Percentiles rank a stretch among this genome's conserved stretches.
These are phyloP conservation scores for Leiothrix lutea DNA, from an alignment of 2,113 vertebrate genomes.

Conservation along the genomic window DNA sequence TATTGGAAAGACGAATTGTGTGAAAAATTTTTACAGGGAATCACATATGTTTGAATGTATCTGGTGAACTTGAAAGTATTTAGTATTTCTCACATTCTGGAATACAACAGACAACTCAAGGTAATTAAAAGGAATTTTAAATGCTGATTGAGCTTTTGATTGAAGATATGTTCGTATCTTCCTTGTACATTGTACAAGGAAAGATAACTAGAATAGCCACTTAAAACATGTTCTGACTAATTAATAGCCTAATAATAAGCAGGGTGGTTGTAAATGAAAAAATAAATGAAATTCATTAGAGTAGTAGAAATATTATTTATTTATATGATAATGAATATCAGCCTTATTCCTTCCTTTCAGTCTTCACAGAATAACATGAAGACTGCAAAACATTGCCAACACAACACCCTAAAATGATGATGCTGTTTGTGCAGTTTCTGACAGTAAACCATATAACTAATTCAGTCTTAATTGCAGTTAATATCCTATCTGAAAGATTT, in stretches of 20 bases:
- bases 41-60: background rate
- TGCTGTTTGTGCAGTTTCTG: background rate
- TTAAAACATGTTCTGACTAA: slow-evolving; percentile 43
- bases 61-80: background rate
- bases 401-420: background rate
- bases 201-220: background rate
- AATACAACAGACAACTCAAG: background rate
- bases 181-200: slow-evolving; percentile 73
- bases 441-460: slow-evolving; percentile 23
- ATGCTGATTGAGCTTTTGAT: background rate
- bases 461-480: slow-evolving; percentile 36
- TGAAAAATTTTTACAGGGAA: background rate
- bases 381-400: background rate
- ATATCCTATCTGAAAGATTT: background rate
- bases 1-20: background rate
- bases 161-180: slow-evolving; percentile 26
- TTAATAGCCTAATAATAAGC: slow-evolving; percentile 38
- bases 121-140: background rate
- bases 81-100: background rate
- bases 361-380: background rate
- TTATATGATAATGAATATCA: background rate
- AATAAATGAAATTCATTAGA: background rate
- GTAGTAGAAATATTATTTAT: background rate
- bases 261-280: slow-evolving; percentile 14
- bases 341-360: background rate